Base-by-base conservation (phyloP, 2,888 invertebrate species). In the Norana najaformis region DNA sequence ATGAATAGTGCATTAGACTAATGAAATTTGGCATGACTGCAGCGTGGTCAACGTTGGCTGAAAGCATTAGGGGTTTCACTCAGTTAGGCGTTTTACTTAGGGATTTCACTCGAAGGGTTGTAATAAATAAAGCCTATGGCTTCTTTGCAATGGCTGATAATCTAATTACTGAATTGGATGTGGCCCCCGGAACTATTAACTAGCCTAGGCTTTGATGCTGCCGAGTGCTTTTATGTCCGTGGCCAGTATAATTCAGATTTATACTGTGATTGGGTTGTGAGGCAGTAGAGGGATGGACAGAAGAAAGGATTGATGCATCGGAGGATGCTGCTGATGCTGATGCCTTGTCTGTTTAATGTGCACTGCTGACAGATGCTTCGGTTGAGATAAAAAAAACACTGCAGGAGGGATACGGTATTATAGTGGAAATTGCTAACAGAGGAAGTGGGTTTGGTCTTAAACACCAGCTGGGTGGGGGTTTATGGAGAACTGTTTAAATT, bases 1-100 rank as follows among this genome's bases (percentile, higher is more conserved):
- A 69, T 69, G 69, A 69, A 69, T 69, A 69, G 69, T 69, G 69
- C 69, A 69, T 69, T 69, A 69, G 69, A 69, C 69, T 69, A 69
- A 69, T 69, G 69, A 69, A 69, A 69, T 69, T 69, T 69, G 30
- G 69, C 69, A n/a, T 69, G 69, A 69, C 69, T n/a, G n/a, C n/a
- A n/a, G 69, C 69, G n/a, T n/a, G 69, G 69, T 69, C 16, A n/a
- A 13, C 69, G 69, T 0, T 11, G 69, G 69, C 69, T n/a, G 69
- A 69, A 69, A 69, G 69, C 69, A n/a, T 69, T 69, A 69, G 69
- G 69, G 30, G 69, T 69, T 69, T 69, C 69, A 69, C 69, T 69
- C 69, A n/a, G 30, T 69, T n/a, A n/a, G 47, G 47, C 47, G 47
- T 47, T 23, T 3, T 39, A 14, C n/a, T n/a, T n/a, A n/a, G n/a